A percentile compares a stretch with the other conserved stretches of the same genome.
Evolutionary conservation across 1,140 invertebrate genomes (phyloP).

Genomic region (Tribolium madens): DNA sequence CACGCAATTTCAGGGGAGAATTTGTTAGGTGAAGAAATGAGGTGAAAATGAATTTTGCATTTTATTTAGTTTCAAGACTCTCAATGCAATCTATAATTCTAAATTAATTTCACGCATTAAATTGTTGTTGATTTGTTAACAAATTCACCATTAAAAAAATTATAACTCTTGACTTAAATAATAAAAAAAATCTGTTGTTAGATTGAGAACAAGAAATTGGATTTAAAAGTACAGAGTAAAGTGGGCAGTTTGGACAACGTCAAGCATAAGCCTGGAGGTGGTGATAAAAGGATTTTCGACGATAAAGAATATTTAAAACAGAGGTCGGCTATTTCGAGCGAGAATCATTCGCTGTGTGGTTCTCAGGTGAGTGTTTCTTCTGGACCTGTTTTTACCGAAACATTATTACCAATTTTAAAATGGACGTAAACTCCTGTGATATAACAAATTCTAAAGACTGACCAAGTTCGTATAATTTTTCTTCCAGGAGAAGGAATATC

Average conservation of each 20-base stretch:
- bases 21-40: neutral
- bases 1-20: neutral
- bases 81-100: neutral
- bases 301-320: slow-evolving; percentile 94
- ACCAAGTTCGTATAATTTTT: slow-evolving; percentile 48
- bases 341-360: slow-evolving; percentile 73
- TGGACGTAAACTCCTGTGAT: slow-evolving; percentile 34
- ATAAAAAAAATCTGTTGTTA: slow-evolving; percentile 61
- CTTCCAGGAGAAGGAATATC: slow-evolving; percentile 69
- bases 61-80: neutral
- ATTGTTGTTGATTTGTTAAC: neutral
- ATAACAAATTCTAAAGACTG: slow-evolving; percentile 15
- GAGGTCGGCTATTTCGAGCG: slow-evolving; percentile 74
- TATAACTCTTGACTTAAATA: neutral
- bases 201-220: slow-evolving; percentile 90
- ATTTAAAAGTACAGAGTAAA: slow-evolving; percentile 88
- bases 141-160: too few species aligned
- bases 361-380: slow-evolving; percentile 72
- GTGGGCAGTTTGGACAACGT: slow-evolving; percentile 94
- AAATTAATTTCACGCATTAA: neutral
- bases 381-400: slow-evolving; percentile 18
- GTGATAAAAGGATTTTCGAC: slow-evolving; percentile 93
- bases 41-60: neutral
- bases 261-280: slow-evolving; percentile 93
- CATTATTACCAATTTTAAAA: slow-evolving; percentile 30